These are phyloP conservation scores for Prosapia bicincta DNA, from an alignment of 2,888 invertebrate genomes.

Conservation along the genomic window DNA sequence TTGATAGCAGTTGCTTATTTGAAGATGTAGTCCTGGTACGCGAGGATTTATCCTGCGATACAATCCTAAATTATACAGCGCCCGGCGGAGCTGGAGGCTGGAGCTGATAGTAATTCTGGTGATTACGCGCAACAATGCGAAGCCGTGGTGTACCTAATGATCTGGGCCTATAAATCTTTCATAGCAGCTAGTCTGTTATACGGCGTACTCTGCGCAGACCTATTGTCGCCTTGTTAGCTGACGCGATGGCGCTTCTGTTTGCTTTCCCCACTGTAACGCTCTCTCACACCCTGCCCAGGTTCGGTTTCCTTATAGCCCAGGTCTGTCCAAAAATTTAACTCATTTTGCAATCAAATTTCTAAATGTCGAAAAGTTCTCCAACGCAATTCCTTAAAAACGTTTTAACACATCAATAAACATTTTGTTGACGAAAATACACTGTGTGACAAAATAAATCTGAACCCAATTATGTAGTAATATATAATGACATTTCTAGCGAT, in stretches of 20 bases:
- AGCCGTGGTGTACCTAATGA: not conserved
- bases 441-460: no score
- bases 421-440: no score
- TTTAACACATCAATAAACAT: no score
- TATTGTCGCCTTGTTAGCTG: not conserved
- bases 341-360: no score
- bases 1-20: not conserved
- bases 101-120: not conserved
- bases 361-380: no score
- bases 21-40: not conserved
- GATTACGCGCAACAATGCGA: not conserved
- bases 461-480: no score
- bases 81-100: not conserved
- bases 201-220: not conserved
- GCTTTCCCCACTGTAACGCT: not conserved
- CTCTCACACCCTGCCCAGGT: no score
- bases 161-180: not conserved
- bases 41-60: not conserved
- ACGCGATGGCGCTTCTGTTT: not conserved
- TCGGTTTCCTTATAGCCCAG: no score
- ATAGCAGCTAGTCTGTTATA: not conserved
- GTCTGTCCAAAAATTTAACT: no score
- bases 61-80: slow-evolving; percentile 2
- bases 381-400: no score
- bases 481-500: no score